Percentiles rank a stretch among this genome's conserved stretches.
These are phyloP conservation scores for Tupiocoris notatus DNA, from an alignment of 2,888 invertebrate species.

Conservation along the genomic window DNA sequence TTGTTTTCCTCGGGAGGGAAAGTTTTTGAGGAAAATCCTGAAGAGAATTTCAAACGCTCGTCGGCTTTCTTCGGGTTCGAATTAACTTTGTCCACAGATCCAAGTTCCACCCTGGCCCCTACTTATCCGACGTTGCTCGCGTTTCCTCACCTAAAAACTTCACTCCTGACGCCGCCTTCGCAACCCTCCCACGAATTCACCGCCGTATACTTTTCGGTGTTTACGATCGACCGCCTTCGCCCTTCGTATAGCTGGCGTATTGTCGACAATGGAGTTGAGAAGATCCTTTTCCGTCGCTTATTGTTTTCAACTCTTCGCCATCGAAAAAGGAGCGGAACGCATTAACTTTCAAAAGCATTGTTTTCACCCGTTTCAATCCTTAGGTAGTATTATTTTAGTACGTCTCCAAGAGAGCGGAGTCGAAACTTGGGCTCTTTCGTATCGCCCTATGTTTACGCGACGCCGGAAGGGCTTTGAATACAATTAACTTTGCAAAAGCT, in stretches of 20 bases:
- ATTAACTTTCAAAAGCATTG: neutral
- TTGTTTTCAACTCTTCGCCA: slow-evolving; percentile 13
- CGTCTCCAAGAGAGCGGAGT: neutral
- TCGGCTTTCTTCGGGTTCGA: slow-evolving; percentile 6
- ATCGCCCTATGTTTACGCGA: neutral
- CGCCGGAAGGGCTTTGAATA: neutral
- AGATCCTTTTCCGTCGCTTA: neutral
- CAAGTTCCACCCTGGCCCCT: slow-evolving; percentile 18
- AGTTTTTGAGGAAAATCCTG: slow-evolving; percentile 33
- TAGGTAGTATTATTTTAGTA: neutral
- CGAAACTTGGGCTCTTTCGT: neutral
- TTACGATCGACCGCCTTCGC: slow-evolving; percentile 6
- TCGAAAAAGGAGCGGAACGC: neutral
- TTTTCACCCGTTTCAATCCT: neutral
- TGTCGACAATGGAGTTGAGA: neutral
- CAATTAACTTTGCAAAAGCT: neutral
- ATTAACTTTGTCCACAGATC: slow-evolving; percentile 39
- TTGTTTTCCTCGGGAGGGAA: slow-evolving; percentile 33
- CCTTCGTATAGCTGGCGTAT: slow-evolving; percentile 1
- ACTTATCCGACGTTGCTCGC: neutral
- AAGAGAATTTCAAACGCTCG: slow-evolving; percentile 37
- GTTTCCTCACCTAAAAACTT: neutral
- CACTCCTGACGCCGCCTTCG: slow-evolving; percentile 4
- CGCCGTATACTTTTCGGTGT: slow-evolving; percentile 28
- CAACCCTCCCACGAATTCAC: slow-evolving; percentile 7